A percentile compares a stretch with the other conserved stretches of the same genome.
These are phyloP conservation scores for Apamea sordens DNA, from an alignment of 2,888 invertebrate genomes.

Conservation along the genomic window DNA sequence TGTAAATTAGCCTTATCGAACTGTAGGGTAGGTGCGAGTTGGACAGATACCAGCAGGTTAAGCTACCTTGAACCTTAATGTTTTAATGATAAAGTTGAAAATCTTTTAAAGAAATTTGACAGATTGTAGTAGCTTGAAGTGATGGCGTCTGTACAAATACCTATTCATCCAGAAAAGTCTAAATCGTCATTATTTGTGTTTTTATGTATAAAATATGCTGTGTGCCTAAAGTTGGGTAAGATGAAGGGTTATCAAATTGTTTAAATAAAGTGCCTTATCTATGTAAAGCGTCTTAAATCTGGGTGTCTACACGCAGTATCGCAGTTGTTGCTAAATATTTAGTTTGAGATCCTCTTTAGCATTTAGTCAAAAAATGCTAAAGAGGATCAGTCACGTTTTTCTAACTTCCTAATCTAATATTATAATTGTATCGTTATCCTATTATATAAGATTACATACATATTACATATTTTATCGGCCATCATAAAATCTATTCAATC, in stretches of 20 bases:
- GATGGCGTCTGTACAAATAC: too few relatives aligned
- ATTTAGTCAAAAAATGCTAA: neutral
- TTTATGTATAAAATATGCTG: neutral
- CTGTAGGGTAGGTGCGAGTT: too few relatives aligned
- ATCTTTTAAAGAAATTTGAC: too few relatives aligned
- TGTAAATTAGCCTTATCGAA: too few relatives aligned
- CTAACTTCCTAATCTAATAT: neutral
- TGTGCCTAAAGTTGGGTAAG: neutral
- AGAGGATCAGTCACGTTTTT: constrained; percentile 15
- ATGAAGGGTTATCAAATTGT: constrained; percentile 46
- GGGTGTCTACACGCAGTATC: constrained; percentile 6
- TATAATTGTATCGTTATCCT: neutral
- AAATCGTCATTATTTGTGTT: neutral
- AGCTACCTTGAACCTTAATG: too few relatives aligned
- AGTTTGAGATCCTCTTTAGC: neutral
- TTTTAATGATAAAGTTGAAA: too few relatives aligned
- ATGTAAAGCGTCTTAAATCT: constrained; percentile 14
- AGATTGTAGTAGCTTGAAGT: too few relatives aligned
- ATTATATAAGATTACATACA: neutral
- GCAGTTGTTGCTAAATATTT: constrained; percentile 7
- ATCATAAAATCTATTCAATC: neutral
- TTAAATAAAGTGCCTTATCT: constrained; percentile 38
- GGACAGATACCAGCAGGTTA: too few relatives aligned
- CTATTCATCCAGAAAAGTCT: neutral
- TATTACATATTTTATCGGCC: neutral